Evolutionary conservation across 2,888 invertebrate species (phyloP).

Genomic region (Molorchus minor): DNA sequence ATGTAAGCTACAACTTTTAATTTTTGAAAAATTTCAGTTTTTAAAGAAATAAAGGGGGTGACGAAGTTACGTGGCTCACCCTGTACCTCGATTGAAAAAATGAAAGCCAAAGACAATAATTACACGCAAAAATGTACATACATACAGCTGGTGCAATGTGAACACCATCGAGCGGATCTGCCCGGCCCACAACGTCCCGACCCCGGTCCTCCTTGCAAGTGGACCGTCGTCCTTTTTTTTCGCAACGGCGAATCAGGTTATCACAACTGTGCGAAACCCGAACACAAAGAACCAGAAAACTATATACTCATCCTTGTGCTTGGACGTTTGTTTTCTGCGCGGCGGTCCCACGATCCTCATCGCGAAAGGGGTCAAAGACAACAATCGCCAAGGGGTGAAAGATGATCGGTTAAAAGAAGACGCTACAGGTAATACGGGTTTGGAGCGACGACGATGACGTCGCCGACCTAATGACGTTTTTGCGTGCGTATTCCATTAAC

Average conservation of each 20-base stretch:
- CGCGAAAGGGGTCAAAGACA: slow-evolving; percentile 18
- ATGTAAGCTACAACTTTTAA: too few species aligned
- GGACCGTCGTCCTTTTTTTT: too few species aligned
- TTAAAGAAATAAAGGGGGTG: too few species aligned
- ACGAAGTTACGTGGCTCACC: too few species aligned
- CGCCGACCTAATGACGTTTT: slow-evolving; percentile 16
- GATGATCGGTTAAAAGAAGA: slow-evolving; percentile 23
- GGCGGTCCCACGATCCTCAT: slow-evolving; percentile 23
- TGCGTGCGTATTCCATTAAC: slow-evolving; percentile 24
- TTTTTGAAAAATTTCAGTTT: too few species aligned
- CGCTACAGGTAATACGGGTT: slow-evolving; percentile 23
- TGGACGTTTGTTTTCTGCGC: slow-evolving; percentile 21
- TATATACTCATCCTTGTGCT: slow-evolving; percentile 13
- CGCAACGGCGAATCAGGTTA: slow-evolving; percentile 3
- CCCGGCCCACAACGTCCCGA: too few species aligned
- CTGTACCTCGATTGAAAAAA: too few species aligned
- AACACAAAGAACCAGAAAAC: slow-evolving; percentile 21
- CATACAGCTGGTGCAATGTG: too few species aligned
- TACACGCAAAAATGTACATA: too few species aligned
- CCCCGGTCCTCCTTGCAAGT: too few species aligned
- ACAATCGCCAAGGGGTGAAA: slow-evolving; percentile 12
- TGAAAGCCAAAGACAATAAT: too few species aligned
- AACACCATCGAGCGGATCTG: too few species aligned
- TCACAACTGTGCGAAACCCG: background rate
- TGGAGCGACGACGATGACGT: slow-evolving; percentile 23